phyloP scores from a whole-genome alignment of 2,113 vertebrate genomes.

The Phainopepla nitens region DNA sequence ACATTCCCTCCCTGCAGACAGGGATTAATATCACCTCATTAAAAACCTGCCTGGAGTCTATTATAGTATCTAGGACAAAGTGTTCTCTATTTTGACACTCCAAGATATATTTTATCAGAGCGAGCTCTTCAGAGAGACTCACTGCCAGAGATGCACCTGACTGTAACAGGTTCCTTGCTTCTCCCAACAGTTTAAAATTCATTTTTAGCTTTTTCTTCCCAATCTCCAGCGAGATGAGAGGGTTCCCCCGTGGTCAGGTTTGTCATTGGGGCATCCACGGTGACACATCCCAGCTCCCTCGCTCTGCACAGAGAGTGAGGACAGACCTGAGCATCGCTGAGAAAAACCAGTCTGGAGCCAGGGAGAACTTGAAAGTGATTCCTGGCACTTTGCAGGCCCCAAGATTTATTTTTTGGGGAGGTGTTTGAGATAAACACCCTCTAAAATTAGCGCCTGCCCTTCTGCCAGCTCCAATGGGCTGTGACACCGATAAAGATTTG shows the following conservation, averaged over 20 bases:
- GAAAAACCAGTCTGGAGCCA: not conserved
- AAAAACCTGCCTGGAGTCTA: not conserved
- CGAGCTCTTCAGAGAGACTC: conserved; percentile 18
- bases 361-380: not conserved
- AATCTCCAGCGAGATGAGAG: not conserved
- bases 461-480: not conserved
- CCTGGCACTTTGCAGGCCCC: not conserved
- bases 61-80: conserved; percentile 54
- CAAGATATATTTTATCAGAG: conserved; percentile 23
- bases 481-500: not conserved
- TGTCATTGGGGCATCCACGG: not conserved
- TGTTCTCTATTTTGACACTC: conserved; percentile 45
- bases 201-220: not conserved
- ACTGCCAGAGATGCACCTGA: not conserved
- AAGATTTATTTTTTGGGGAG: not conserved
- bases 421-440: not conserved
- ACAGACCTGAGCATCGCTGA: not conserved
- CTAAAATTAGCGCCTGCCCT: conserved; percentile 38
- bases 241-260: not conserved
- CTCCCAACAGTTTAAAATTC: not conserved
- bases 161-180: not conserved
- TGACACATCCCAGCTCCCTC: not conserved
- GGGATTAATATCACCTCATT: conserved; percentile 14
- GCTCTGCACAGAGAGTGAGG: not conserved
- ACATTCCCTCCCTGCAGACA: not conserved